phyloP scores from a whole-genome alignment of 2,888 invertebrate species.

The Hololepta plana region DNA sequence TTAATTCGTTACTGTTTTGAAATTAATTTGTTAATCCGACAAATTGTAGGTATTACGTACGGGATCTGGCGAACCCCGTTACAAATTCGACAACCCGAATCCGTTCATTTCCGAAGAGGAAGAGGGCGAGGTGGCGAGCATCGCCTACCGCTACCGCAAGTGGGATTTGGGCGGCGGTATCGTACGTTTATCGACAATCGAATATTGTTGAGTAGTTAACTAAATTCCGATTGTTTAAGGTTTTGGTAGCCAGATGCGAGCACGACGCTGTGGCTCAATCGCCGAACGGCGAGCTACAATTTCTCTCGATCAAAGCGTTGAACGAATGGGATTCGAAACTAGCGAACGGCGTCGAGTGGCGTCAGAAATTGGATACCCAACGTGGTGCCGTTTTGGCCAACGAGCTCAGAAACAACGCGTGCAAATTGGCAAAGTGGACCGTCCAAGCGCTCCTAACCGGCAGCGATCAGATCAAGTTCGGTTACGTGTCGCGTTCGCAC shows the following conservation, averaged over 20 bases:
- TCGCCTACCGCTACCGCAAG: constrained; percentile 91
- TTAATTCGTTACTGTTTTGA: constrained; percentile 5
- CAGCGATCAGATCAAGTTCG: constrained; percentile 95
- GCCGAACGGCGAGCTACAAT: constrained; percentile 79
- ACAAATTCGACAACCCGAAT: constrained; percentile 79
- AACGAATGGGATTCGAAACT: constrained; percentile 98
- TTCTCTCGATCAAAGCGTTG: constrained; percentile 87
- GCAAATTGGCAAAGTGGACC: constrained; percentile 99
- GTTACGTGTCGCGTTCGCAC: constrained; percentile 92
- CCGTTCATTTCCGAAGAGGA: constrained; percentile 88
- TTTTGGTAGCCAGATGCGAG: constrained; percentile 84
- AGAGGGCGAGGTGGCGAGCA: constrained; percentile 84
- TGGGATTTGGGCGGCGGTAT: constrained; percentile 92
- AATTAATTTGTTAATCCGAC: constrained; percentile 25
- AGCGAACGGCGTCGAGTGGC: constrained; percentile 96
- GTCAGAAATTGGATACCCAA: constrained; percentile 93
- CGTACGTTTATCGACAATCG: constrained; percentile 30
- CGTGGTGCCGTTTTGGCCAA: constrained; percentile 96
- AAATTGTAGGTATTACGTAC: constrained; percentile 33
- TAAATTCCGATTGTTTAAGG: constrained; percentile 23
- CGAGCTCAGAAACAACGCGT: constrained; percentile 96
- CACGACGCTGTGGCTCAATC: constrained; percentile 88
- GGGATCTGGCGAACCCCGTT: constrained; percentile 56
- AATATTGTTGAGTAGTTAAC: background rate
- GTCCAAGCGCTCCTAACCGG: constrained; percentile 90